Conservation (phyloP, 1,140 invertebrate genomes). For the Callitettix versicolor region DNA sequence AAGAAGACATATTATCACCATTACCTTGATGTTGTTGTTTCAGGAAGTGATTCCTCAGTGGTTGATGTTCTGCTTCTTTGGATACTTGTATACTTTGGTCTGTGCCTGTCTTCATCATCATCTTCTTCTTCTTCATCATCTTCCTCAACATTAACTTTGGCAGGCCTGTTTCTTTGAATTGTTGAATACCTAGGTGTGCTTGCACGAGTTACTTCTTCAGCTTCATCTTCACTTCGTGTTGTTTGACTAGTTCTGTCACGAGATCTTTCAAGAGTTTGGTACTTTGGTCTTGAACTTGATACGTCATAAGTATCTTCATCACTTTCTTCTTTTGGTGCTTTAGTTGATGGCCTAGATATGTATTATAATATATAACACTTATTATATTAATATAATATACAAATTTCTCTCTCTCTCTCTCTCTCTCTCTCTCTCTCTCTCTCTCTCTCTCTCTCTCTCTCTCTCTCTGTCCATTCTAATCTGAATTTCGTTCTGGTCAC, state of each 20-base stretch:
- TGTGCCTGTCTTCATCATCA: constrained; percentile 14
- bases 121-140: constrained; percentile 24
- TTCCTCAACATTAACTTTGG: constrained; percentile 24
- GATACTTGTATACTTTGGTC: constrained; percentile 19
- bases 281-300: not conserved
- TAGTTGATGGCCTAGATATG: constrained; percentile 18
- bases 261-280: not conserved
- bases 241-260: not conserved
- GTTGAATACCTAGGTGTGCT: constrained; percentile 2
- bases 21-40: constrained; percentile 12
- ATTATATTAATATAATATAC: not conserved
- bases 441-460: too few species aligned
- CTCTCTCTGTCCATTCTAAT: too few species aligned
- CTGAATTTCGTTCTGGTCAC: too few species aligned
- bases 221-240: not conserved
- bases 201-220: constrained; percentile 5
- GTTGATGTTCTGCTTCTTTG: constrained; percentile 18
- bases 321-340: constrained; percentile 14
- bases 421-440: not conserved
- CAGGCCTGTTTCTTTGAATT: constrained; percentile 9
- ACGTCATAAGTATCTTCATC: not conserved
- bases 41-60: not conserved
- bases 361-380: not conserved
- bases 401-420: not conserved
- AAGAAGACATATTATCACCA: too few species aligned